Evolutionary conservation across 2,797 vertebrate species (phyloP).

Genomic region (Oryzias sinensis): DNA sequence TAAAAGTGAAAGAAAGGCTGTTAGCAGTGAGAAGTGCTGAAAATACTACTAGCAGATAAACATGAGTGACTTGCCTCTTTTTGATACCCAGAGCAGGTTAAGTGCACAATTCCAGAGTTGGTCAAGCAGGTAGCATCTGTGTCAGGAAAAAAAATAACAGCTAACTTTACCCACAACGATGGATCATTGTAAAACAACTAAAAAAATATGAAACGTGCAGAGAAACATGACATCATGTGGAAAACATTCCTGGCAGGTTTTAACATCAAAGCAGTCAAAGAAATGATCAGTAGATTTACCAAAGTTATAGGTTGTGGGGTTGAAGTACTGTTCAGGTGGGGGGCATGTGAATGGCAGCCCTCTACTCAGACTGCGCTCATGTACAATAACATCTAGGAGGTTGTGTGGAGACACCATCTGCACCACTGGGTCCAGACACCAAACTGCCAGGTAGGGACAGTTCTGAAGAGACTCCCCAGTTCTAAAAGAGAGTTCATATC

Average conservation of each 20-base stretch:
- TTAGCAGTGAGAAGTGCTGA: too few species aligned
- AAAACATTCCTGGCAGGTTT: too few species aligned
- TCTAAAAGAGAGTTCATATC: conserved; percentile 68
- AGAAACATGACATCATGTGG: too few species aligned
- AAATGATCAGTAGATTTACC: conserved; percentile 71
- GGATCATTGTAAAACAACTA: too few species aligned
- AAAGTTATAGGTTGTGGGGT: conserved; percentile 92
- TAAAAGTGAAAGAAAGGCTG: too few species aligned
- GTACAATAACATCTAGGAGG: conserved; percentile 87
- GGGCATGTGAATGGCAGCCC: conserved; percentile 87
- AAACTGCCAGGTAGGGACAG: conserved; percentile 92
- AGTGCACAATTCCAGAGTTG: conserved; percentile 87
- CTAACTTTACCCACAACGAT: neutral
- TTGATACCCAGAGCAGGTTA: conserved; percentile 92
- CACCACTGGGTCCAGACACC: conserved; percentile 87
- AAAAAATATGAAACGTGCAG: too few species aligned
- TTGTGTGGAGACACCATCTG: conserved; percentile 78
- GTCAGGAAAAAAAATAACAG: conserved; percentile 20
- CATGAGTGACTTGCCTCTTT: conserved; percentile 81
- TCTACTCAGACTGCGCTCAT: conserved; percentile 89
- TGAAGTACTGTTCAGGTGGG: conserved; percentile 93
- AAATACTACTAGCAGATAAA: neutral
- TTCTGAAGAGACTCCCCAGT: conserved; percentile 88
- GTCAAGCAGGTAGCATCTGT: conserved; percentile 91
- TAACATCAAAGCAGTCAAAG: too few species aligned